phyloP scores from a whole-genome alignment of 2,797 vertebrate genomes.

The Thaleichthys pacificus region DNA sequence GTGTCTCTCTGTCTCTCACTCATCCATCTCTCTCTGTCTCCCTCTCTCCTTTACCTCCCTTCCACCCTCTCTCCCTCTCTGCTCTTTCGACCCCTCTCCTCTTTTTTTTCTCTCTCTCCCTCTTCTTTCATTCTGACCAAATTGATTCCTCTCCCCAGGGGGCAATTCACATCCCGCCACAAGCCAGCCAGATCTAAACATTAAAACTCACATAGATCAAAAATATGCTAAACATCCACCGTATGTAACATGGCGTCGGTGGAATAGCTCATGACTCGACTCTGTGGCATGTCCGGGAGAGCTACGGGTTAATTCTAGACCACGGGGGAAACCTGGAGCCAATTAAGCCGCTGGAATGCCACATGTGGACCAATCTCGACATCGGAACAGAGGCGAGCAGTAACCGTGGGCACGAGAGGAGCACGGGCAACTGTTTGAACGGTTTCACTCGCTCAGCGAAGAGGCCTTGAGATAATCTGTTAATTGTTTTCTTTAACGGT shows the following conservation, averaged over 20 bases:
- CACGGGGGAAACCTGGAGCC: conserved; percentile 81
- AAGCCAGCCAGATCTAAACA: conserved; percentile 9
- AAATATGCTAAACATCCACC: conserved; percentile 48
- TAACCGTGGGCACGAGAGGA: conserved; percentile 51
- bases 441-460: conserved; percentile 13
- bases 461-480: background rate
- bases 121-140: no score
- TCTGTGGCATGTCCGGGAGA: conserved; percentile 68
- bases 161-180: background rate
- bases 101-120: no score
- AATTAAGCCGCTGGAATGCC: conserved; percentile 81
- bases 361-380: conserved; percentile 70
- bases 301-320: conserved; percentile 83
- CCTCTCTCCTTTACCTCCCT: no score
- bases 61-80: no score
- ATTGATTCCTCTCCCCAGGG: background rate
- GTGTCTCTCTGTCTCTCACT: background rate
- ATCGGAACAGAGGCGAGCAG: background rate
- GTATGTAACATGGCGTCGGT: conserved; percentile 39
- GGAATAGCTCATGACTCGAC: conserved; percentile 43
- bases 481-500: conserved; percentile 7
- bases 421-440: conserved; percentile 48
- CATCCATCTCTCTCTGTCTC: background rate
- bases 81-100: no score
- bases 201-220: conserved; percentile 30